Conservation (phyloP, 2,888 invertebrate genomes). For the Matsumyia berberina region DNA sequence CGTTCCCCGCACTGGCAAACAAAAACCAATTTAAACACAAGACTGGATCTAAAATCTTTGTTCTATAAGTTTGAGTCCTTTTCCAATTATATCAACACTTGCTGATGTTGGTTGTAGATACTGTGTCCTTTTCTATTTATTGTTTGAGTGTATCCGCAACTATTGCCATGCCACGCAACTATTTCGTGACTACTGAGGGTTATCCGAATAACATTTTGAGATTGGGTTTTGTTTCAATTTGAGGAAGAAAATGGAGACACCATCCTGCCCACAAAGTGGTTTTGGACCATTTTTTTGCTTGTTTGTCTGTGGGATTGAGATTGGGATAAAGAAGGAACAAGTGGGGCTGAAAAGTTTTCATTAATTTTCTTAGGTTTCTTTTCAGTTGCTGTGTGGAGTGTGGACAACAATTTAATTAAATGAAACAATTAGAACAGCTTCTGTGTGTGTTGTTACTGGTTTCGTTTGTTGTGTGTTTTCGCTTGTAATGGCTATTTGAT, state of each 20-base stretch:
- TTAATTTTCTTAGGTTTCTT: constrained; percentile 53
- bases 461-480: not conserved
- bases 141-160: constrained; percentile 27
- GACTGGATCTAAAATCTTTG: constrained; percentile 55
- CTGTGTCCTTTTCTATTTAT: constrained; percentile 46
- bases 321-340: no score
- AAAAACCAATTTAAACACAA: constrained; percentile 35
- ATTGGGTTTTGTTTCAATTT: constrained; percentile 46
- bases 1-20: constrained; percentile 11
- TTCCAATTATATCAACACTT: constrained; percentile 66
- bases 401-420: constrained; percentile 68
- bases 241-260: constrained; percentile 41
- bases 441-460: constrained; percentile 6
- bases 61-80: constrained; percentile 48
- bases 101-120: not conserved
- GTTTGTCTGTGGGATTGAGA: not conserved
- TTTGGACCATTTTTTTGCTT: constrained; percentile 27
- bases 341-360: constrained; percentile 49
- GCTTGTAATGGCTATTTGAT: constrained; percentile 41
- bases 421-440: constrained; percentile 54
- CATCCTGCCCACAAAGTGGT: constrained; percentile 61
- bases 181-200: constrained; percentile 34
- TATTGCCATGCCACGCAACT: constrained; percentile 50
- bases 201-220: constrained; percentile 53
- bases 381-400: no score